Conservation (phyloP, 2,113 vertebrate species). For the Philantomba maxwellii region DNA sequence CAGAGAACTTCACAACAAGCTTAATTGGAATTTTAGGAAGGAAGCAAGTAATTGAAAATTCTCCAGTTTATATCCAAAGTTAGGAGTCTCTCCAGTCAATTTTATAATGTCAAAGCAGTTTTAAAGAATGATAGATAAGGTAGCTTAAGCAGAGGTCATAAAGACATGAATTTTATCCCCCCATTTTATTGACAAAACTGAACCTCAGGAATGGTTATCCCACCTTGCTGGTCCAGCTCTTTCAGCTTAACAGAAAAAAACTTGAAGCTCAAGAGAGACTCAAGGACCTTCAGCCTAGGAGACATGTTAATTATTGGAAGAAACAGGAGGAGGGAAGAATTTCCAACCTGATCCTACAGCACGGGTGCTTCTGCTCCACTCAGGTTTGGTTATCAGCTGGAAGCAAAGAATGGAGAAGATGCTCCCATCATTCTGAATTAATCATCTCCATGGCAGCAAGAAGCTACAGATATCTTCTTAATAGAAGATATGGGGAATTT, state of each 20-base stretch:
- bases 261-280: rapidly evolving
- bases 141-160: not conserved
- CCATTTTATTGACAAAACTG: not conserved
- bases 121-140: not conserved
- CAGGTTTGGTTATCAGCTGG: not conserved
- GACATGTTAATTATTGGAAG: too few species aligned
- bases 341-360: rapidly evolving
- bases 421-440: not conserved
- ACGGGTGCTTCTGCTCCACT: rapidly evolving
- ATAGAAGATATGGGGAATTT: not conserved
- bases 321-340: rapidly evolving
- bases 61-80: not conserved
- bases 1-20: not conserved
- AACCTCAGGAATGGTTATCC: not conserved
- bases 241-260: not conserved
- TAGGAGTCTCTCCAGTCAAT: not conserved
- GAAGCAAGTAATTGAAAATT: not conserved
- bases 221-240: not conserved
- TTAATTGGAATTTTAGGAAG: not conserved
- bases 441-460: not conserved
- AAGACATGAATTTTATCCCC: not conserved
- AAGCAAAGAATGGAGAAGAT: too few species aligned
- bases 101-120: not conserved
- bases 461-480: not conserved
- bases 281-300: rapidly evolving